phyloP scores from a whole-genome alignment of 2,113 vertebrate genomes.

The Istiophorus platypterus region DNA sequence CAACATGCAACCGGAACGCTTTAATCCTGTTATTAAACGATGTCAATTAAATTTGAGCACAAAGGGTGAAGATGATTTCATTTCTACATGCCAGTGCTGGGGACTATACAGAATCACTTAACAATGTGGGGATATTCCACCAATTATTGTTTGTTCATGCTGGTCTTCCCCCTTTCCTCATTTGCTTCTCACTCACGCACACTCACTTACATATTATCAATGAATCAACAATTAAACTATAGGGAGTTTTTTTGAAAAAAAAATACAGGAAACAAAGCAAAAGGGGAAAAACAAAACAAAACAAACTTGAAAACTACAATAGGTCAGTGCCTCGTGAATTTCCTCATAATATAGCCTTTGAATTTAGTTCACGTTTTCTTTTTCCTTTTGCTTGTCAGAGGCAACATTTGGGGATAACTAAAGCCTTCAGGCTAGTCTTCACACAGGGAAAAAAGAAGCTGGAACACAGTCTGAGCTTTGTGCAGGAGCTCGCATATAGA shows the following conservation, averaged over 20 bases:
- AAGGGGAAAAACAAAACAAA: not conserved
- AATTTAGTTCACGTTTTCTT: conserved; percentile 63
- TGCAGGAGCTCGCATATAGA: conserved; percentile 81
- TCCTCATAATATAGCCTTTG: conserved; percentile 50
- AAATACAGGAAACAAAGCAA: too few species aligned
- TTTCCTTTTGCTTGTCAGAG: conserved; percentile 59
- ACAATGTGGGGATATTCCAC: not conserved
- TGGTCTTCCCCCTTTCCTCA: not conserved
- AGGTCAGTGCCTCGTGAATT: conserved; percentile 32
- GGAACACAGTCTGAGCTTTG: conserved; percentile 76
- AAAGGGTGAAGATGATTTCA: not conserved
- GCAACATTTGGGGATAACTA: conserved; percentile 49
- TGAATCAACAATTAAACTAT: not conserved
- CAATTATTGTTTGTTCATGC: conserved; percentile 20
- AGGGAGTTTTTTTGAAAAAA: not conserved
- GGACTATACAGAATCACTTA: conserved; percentile 2
- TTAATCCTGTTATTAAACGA: not conserved
- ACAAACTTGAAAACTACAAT: conserved; percentile 2
- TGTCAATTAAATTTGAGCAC: not conserved
- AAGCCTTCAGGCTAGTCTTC: conserved; percentile 60
- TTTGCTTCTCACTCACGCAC: not conserved
- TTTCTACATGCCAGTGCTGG: not conserved
- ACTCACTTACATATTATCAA: not conserved
- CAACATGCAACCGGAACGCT: not conserved
- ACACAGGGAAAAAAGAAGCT: conserved; percentile 65